Base-by-base conservation (phyloP, 2,113 vertebrate species). In the Ceratotherium simum region DNA sequence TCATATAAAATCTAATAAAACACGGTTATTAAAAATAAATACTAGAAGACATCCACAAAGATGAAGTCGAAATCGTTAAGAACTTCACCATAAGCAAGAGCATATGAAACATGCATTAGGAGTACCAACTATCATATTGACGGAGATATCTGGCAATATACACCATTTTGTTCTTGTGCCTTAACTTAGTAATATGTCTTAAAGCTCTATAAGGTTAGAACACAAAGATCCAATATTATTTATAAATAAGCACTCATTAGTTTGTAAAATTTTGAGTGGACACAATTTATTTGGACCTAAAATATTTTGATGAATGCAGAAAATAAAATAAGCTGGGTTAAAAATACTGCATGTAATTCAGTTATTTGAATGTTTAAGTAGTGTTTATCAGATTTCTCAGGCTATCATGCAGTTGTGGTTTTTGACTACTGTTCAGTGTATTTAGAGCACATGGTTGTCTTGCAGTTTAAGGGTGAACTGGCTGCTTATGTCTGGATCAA, bases 1-100 rank as follows among this genome's bases (percentile, higher is more conserved):
- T 64, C 92, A 58, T 12, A 36, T 46, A 65, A 89, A 95, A 72
- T 89, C 18, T 80, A 89, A 84, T 86, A 54, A 97, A 93, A 73
- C 27, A 64, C 1, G 64, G 3, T 62, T 91, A 46, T 29, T 91
- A 90, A 96, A 98, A 95, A 65, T 0, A 23, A 94, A 6, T 31
- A 90, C 95, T 73, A 31, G 39, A 23, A 85, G 64, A 80, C 31
- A 20, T 1, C 29, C 6, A 87, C 18, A 76, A 93, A 69, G 7
- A 88, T 11, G 0, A 58, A 39, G 13, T 70, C 82, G 13, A 83
- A 88, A 91, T 42, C 39, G 10, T 60, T 79, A 72, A 82, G 51
- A 2, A 58, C 20, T 58, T 21, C 25, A 36, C 16, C n/a, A 8
- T 21, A 46, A 79, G 31, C 64, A 89, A 64, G 6, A 72, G 21